phyloP scores from a whole-genome alignment of 2,888 invertebrate genomes.

The Agrochola litura region DNA sequence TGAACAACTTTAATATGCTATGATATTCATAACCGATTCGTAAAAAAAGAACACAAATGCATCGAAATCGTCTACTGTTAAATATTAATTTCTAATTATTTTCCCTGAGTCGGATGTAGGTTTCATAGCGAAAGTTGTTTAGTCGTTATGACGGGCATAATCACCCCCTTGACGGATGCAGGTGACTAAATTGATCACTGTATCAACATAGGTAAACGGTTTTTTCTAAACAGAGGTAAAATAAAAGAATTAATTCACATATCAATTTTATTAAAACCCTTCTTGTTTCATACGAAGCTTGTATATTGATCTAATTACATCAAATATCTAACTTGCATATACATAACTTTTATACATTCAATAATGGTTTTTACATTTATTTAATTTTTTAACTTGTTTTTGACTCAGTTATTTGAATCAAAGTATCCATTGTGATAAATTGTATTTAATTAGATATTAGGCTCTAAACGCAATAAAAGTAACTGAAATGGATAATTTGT shows the following conservation, averaged over 20 bases:
- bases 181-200: too few relatives aligned
- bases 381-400: conserved; percentile 38
- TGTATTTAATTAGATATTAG: conserved; percentile 48
- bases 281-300: conserved; percentile 87
- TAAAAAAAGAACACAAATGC: too few relatives aligned
- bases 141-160: too few relatives aligned
- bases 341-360: conserved; percentile 74
- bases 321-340: conserved; percentile 85
- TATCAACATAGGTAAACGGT: too few relatives aligned
- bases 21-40: too few relatives aligned
- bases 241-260: conserved; percentile 76
- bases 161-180: too few relatives aligned
- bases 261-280: conserved; percentile 89
- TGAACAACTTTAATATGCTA: too few relatives aligned
- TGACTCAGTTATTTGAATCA: conserved; percentile 28
- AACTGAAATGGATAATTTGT: neutral
- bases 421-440: conserved; percentile 33
- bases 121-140: too few relatives aligned
- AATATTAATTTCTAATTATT: too few relatives aligned
- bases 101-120: too few relatives aligned
- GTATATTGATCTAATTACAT: conserved; percentile 89
- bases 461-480: conserved; percentile 49
- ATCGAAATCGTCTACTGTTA: too few relatives aligned
- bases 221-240: conserved; percentile 4
- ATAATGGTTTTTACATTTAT: conserved; percentile 66